Conservation (phyloP, 1,140 invertebrate genomes). For the Zaprionus ghesquierei region DNA sequence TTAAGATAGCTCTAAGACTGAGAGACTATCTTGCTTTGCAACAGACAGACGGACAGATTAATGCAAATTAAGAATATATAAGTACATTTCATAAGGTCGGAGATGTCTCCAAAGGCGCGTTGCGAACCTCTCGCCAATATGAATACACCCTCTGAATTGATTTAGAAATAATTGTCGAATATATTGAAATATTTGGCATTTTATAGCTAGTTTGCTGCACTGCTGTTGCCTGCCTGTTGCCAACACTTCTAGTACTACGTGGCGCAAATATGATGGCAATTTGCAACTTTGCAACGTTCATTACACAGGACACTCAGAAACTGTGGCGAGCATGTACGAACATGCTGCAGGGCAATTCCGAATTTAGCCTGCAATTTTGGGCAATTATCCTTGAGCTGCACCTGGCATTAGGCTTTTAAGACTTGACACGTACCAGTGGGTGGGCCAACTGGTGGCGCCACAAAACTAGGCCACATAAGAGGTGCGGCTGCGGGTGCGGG, state of each 20-base stretch:
- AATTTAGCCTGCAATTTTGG: conserved; percentile 64
- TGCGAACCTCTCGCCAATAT: too few species aligned
- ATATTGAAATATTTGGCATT: neutral
- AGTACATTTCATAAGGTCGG: too few species aligned
- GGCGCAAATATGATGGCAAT: conserved; percentile 63
- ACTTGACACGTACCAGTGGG: conserved; percentile 48
- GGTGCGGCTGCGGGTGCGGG: neutral
- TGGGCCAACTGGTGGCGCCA: neutral
- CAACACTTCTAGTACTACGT: conserved; percentile 14
- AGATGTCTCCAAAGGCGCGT: too few species aligned
- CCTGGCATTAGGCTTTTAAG: conserved; percentile 52
- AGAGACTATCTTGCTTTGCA: too few species aligned
- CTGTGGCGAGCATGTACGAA: conserved; percentile 28
- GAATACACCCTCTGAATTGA: too few species aligned
- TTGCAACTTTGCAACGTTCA: conserved; percentile 54
- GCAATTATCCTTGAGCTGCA: conserved; percentile 63
- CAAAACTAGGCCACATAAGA: conserved; percentile 25
- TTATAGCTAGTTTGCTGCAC: neutral
- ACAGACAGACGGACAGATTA: too few species aligned
- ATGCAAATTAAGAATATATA: too few species aligned
- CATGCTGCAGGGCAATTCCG: conserved; percentile 37
- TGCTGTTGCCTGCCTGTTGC: neutral
- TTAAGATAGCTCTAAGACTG: too few species aligned
- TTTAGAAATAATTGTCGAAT: neutral
- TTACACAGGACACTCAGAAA: conserved; percentile 33